Base-by-base conservation (phyloP, 2,113 vertebrate species). In the Romanogobio albipinnatus region DNA sequence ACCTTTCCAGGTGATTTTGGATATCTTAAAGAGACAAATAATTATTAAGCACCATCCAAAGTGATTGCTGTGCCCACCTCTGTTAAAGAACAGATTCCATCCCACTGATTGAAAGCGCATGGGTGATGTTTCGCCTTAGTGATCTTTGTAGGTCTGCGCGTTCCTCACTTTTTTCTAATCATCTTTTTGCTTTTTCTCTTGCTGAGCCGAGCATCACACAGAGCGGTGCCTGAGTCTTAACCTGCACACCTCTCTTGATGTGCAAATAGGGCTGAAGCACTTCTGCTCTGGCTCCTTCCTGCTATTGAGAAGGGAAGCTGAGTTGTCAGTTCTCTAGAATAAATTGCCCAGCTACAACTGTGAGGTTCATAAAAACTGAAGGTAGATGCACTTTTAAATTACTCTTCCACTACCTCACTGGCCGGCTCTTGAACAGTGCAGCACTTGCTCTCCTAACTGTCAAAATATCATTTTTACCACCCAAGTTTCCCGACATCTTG, bases 181-280 rank as follows among this genome's bases (percentile, higher is more conserved):
- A 80, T 85, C 45, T 85, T 74, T 81, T 81, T 59, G 68, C 58
- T 61, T 58, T 66, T 39, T 76, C 70, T 86, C 70, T 51, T 29
- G 70, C 74, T 29, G 47, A 51, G 66, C 66, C n/a, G 3, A 26
- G 78, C 90, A 49, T 83, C 88, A 87, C 81, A 87, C 91, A 90
- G 88, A 90, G 85, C 81, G 89, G 88, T 88, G 91, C 87, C 89
- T 84, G 29, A 84, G 89, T 88, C 89, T 76, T 66, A 75, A 73
- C 84, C 78, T 62, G 80, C 45, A 75, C 49, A 64, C 85, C 71
- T 76, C 92, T 91, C 92, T 93, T 95, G 92, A 94, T 93, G 94
- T 94, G 92, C 91, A 94, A 95, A 95, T 94, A 84, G 88, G 78
- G 82, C 75, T 61, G 53, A 83, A 68, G 61, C 26, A 13, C 53